Evolutionary conservation across 2,797 vertebrate genomes (phyloP).

Genomic region (Sebastes aleutianus): DNA sequence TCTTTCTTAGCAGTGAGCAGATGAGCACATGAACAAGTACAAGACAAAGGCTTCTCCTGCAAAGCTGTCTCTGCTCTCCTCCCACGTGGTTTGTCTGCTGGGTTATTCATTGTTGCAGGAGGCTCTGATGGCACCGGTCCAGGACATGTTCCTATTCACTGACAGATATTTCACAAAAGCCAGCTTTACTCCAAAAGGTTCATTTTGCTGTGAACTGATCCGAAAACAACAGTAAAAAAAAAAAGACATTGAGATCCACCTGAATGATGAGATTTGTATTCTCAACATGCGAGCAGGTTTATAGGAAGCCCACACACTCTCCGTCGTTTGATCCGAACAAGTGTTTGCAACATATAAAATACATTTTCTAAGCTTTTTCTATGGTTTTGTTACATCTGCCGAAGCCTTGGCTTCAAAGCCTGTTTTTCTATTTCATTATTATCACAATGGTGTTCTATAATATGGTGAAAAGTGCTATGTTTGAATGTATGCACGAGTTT

Average conservation of each 20-base stretch:
- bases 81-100: constrained; percentile 49
- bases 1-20: constrained; percentile 7
- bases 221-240: neutral
- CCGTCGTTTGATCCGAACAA: neutral
- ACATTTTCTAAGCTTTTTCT: neutral
- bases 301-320: constrained; percentile 19
- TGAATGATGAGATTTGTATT: constrained; percentile 13
- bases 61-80: constrained; percentile 37
- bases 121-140: constrained; percentile 22
- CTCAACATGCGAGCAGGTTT: neutral
- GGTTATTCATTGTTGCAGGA: constrained; percentile 30
- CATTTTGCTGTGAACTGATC: neutral
- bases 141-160: constrained; percentile 29
- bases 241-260: neutral
- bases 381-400: neutral
- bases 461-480: neutral
- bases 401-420: neutral
- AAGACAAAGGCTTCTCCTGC: constrained; percentile 31
- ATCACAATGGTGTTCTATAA: neutral
- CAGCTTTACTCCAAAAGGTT: constrained; percentile 2
- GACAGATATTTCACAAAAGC: constrained; percentile 8
- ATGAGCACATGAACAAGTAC: constrained; percentile 22
- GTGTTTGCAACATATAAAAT: neutral
- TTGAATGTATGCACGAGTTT: neutral
- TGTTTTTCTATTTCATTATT: neutral